A percentile compares a stretch with the other conserved stretches of the same genome.
phyloP scores from a whole-genome alignment of 2,888 invertebrate species.

The Erebia aethiops region DNA sequence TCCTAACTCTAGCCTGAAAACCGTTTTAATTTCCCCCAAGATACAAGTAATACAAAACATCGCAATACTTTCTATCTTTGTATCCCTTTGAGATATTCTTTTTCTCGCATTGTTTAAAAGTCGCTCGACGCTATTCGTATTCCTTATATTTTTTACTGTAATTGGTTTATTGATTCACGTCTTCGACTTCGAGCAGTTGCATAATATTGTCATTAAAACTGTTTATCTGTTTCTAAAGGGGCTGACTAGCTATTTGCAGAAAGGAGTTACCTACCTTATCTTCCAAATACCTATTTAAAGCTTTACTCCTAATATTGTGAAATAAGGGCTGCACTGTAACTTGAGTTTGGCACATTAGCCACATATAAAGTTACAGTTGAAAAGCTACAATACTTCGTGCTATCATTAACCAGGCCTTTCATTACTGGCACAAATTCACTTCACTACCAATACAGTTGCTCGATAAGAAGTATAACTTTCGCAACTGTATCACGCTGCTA shows the following conservation, averaged over 20 bases:
- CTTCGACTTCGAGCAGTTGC: not conserved
- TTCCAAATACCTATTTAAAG: too few relatives aligned
- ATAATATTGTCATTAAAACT: not conserved
- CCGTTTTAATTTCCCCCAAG: not conserved
- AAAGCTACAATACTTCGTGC: too few relatives aligned
- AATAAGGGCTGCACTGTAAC: too few relatives aligned
- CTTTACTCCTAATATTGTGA: too few relatives aligned
- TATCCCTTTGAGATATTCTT: conserved; percentile 20
- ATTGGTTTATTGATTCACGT: conserved; percentile 15
- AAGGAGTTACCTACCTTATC: too few relatives aligned
- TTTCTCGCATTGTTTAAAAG: conserved; percentile 18
- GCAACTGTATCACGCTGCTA: not conserved
- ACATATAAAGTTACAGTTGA: too few relatives aligned
- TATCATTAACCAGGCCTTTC: not conserved
- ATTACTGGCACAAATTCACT: not conserved
- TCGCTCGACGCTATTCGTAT: not conserved
- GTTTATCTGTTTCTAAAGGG: not conserved
- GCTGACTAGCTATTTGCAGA: not conserved
- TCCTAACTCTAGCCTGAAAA: too few relatives aligned
- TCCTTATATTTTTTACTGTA: not conserved
- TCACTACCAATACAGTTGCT: not conserved
- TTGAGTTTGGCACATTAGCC: too few relatives aligned
- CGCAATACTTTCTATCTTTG: conserved; percentile 23
- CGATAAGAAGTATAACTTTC: not conserved
- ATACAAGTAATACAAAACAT: conserved; percentile 8